Conservation (phyloP, 2,113 vertebrate species). For the Alethe castanea region DNA sequence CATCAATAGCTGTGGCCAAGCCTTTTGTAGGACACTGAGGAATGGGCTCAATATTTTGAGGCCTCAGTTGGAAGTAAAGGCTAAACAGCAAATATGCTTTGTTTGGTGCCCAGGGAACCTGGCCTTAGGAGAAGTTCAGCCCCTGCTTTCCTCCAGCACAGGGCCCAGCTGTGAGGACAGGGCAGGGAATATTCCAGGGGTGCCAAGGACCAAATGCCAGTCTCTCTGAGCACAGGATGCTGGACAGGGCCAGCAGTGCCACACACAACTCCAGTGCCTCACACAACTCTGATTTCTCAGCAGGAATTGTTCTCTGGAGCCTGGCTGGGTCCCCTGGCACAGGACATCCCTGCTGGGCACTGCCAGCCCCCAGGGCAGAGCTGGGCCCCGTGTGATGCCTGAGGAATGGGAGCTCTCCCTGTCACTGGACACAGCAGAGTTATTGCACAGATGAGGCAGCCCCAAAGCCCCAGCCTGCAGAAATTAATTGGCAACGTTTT, state of each 20-base stretch:
- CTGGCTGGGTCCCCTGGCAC: neutral
- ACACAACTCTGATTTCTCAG: too few relatives aligned
- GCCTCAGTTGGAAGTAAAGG: neutral
- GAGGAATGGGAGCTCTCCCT: neutral
- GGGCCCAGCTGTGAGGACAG: neutral
- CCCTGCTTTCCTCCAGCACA: neutral
- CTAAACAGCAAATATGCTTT: neutral
- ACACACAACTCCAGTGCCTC: too few relatives aligned
- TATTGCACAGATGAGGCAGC: neutral
- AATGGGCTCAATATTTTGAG: neutral
- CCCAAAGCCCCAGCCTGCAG: neutral
- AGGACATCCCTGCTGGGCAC: neutral
- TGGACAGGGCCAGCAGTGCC: neutral
- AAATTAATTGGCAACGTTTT: slow-evolving; percentile 8
- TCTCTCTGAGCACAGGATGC: neutral
- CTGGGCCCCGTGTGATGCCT: neutral
- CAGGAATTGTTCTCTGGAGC: too few relatives aligned
- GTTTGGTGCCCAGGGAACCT: neutral
- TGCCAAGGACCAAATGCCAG: neutral
- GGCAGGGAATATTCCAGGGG: neutral
- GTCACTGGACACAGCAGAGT: neutral
- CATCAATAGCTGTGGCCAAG: neutral
- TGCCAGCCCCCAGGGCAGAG: neutral
- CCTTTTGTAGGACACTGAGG: neutral
- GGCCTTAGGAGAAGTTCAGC: too few relatives aligned